Percentiles rank a stretch among this genome's conserved stretches.
phyloP scores from a whole-genome alignment of 2,797 vertebrate genomes.

The Darevskia nairensis region DNA sequence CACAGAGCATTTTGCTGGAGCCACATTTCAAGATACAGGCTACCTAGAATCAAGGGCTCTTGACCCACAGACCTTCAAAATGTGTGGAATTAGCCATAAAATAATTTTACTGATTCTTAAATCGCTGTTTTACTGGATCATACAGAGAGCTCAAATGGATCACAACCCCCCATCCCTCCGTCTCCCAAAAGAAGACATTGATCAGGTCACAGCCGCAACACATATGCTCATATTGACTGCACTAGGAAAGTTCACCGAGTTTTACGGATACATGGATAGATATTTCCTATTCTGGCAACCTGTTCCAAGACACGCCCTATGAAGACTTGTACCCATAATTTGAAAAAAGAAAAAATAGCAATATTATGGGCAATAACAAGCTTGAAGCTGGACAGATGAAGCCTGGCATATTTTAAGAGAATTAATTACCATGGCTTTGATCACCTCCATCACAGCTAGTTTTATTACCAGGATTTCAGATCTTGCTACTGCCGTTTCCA shows the following conservation, averaged over 20 bases:
- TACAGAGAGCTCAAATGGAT: background rate
- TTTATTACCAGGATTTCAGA: background rate
- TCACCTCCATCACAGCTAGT: background rate
- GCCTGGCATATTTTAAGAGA: background rate
- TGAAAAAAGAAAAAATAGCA: background rate
- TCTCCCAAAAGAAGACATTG: background rate
- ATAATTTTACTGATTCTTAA: background rate
- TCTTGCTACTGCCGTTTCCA: background rate
- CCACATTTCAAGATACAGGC: conserved; percentile 9
- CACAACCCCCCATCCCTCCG: background rate
- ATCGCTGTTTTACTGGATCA: background rate
- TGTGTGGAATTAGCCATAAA: background rate
- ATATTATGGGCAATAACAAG: background rate
- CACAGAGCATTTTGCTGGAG: background rate
- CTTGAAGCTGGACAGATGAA: background rate
- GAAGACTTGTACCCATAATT: background rate
- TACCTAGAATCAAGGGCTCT: background rate
- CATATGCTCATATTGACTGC: background rate
- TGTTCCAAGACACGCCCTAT: background rate
- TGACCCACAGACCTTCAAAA: background rate
- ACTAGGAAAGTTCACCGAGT: background rate
- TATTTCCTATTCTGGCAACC: background rate
- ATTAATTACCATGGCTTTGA: background rate
- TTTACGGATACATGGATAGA: background rate
- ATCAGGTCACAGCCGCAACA: background rate